These are phyloP conservation scores for Malachius bipustulatus DNA, from an alignment of 2,888 invertebrate species.

Conservation along the genomic window DNA sequence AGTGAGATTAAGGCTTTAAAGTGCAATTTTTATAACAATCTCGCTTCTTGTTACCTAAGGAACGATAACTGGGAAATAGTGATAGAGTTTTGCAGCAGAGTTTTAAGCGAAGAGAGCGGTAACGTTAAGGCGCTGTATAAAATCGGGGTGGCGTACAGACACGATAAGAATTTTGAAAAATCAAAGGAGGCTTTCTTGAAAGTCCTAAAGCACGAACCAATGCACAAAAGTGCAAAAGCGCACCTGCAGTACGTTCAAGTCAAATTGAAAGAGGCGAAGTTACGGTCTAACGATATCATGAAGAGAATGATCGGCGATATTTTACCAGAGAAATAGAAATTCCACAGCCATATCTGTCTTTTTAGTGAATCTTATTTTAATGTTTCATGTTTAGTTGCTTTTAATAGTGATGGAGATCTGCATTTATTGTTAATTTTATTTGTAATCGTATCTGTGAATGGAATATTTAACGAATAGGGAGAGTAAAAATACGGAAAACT, in stretches of 20 bases:
- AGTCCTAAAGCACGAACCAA: constrained; percentile 48
- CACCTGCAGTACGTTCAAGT: constrained; percentile 45
- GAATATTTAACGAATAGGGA: too few relatives aligned
- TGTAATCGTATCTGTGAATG: too few relatives aligned
- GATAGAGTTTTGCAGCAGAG: constrained; percentile 46
- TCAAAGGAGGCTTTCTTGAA: constrained; percentile 48
- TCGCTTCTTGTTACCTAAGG: constrained; percentile 70
- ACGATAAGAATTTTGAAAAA: constrained; percentile 51
- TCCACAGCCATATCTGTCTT: too few relatives aligned
- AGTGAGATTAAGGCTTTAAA: constrained; percentile 47
- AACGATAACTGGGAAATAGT: constrained; percentile 54
- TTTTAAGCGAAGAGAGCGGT: constrained; percentile 29
- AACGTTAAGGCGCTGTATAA: constrained; percentile 42
- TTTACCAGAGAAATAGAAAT: too few relatives aligned
- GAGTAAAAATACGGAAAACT: too few relatives aligned
- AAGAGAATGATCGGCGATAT: constrained; percentile 42
- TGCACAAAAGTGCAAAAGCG: constrained; percentile 49
- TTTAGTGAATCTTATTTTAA: too few relatives aligned
- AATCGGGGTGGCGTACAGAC: constrained; percentile 39
- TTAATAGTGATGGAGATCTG: too few relatives aligned
- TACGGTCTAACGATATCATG: constrained; percentile 41
- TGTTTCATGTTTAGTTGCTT: too few relatives aligned
- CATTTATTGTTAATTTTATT: too few relatives aligned
- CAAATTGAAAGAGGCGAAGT: constrained; percentile 47
- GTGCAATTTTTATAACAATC: constrained; percentile 63